phyloP scores from a whole-genome alignment of 2,888 invertebrate genomes.

The Thereva nobilitata region DNA sequence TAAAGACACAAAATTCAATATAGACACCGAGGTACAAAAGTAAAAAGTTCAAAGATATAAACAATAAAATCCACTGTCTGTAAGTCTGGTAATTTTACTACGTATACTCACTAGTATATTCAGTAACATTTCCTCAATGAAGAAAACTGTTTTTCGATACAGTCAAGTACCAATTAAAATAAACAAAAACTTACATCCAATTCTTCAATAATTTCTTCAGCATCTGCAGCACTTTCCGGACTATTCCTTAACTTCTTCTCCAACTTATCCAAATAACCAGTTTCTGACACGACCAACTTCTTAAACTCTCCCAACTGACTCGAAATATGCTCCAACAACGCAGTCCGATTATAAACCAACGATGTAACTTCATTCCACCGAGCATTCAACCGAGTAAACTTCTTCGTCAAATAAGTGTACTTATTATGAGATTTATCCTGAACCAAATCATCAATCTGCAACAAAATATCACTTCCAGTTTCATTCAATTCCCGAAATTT shows the following conservation, averaged over 20 bases:
- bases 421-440: slow-evolving; percentile 46
- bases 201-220: slow-evolving; percentile 90
- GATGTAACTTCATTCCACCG: slow-evolving; percentile 73
- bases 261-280: slow-evolving; percentile 78
- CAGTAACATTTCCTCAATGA: too few species aligned
- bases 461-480: slow-evolving; percentile 67
- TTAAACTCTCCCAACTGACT: slow-evolving; percentile 77
- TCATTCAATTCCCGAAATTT: slow-evolving; percentile 73
- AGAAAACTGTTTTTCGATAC: not conserved
- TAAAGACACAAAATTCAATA: too few species aligned
- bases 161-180: not conserved
- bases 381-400: slow-evolving; percentile 71
- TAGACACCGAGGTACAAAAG: too few species aligned
- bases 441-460: slow-evolving; percentile 62
- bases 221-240: slow-evolving; percentile 72
- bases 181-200: slow-evolving; percentile 69
- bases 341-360: slow-evolving; percentile 70
- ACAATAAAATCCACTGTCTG: too few species aligned
- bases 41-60: too few species aligned
- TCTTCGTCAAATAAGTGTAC: slow-evolving; percentile 66
- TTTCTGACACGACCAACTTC: slow-evolving; percentile 73
- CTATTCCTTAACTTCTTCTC: slow-evolving; percentile 74
- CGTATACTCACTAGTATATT: too few species aligned
- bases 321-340: slow-evolving; percentile 72
- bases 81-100: too few species aligned